Evolutionary conservation across 2,888 invertebrate genomes (phyloP), one percentile per base, ranked within the genome.

Genomic region (Diaprepes abbreviatus): DNA sequence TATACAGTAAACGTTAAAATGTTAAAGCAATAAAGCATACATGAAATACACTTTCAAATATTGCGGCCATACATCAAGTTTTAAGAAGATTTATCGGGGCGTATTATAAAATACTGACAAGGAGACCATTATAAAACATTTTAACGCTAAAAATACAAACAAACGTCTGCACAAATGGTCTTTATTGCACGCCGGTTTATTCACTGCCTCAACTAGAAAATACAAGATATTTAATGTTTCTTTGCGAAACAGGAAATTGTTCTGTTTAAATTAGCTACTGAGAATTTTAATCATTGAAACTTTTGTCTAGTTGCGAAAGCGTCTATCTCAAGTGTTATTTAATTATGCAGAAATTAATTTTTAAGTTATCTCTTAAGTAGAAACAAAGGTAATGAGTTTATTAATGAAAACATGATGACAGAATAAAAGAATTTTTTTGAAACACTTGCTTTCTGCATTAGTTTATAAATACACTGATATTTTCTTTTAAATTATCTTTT

Each of bases 121-220:
- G 55, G 38, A 55, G 55, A 55, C 55, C 55, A 36, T 55, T 58
- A 50, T 50, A 50, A 50, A 50, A 50, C 48, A 50, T 50, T 50
- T 50, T 50, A 50, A 28, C 48, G 48, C 48, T 50, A 50, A 50
- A 50, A 65, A 65, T 65, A 55, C 64, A 35, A 43, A 58, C 65
- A 48, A 65, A 58, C 58, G 57, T 45, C 57, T 48, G 48, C 65
- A 65, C 65, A 57, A 65, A 65, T 57, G 57, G 55, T 45, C 57
- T 57, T 65, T 57, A 65, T 65, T 38, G 45, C 65, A 36, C 60
- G 7, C 33, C 16, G 60, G 48, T 60, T 48, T 60, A 60, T 60
- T 60, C 48, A 48, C 60, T 60, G 45, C 35, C 17, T 21, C 21
- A 50, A 33, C 50, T 31, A 45, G 12, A 48, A 50, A 48, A 60